A percentile compares a stretch with the other conserved stretches of the same genome.
phyloP scores from a whole-genome alignment of 2,797 vertebrate genomes.

The Poecilia picta region DNA sequence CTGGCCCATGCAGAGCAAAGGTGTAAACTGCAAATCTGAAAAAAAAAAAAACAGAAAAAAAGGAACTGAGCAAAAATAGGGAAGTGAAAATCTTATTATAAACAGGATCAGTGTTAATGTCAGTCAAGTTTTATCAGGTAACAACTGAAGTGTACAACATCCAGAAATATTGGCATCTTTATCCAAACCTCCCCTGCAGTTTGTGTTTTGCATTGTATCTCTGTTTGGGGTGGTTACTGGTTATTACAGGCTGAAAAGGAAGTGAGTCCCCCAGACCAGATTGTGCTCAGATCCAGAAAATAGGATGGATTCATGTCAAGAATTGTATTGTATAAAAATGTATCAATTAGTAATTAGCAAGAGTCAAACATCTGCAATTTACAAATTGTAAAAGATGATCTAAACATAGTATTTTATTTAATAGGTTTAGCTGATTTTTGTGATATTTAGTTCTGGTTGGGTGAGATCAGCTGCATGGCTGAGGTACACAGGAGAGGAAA shows the following conservation, averaged over 20 bases:
- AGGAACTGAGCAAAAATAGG: background rate
- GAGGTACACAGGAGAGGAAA: background rate
- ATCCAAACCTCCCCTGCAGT: background rate
- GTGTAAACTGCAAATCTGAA: background rate
- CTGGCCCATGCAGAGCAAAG: background rate
- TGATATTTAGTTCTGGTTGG: background rate
- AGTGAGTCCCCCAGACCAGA: background rate
- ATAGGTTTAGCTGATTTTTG: background rate
- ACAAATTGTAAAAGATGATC: background rate
- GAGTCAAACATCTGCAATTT: background rate
- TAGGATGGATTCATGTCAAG: background rate
- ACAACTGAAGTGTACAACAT: background rate
- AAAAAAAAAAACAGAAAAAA: conserved; percentile 1
- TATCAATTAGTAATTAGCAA: background rate
- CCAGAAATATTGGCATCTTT: background rate
- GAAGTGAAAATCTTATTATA: background rate
- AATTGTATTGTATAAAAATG: background rate
- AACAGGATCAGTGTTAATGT: background rate
- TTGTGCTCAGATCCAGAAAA: background rate
- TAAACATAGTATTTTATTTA: background rate
- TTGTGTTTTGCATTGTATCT: background rate
- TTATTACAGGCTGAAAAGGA: background rate
- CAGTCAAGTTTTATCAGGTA: background rate
- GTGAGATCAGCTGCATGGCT: background rate
- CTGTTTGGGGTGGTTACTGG: background rate